Conservation (phyloP, 2,113 vertebrate species). For the Psilopogon haemacephalus region DNA sequence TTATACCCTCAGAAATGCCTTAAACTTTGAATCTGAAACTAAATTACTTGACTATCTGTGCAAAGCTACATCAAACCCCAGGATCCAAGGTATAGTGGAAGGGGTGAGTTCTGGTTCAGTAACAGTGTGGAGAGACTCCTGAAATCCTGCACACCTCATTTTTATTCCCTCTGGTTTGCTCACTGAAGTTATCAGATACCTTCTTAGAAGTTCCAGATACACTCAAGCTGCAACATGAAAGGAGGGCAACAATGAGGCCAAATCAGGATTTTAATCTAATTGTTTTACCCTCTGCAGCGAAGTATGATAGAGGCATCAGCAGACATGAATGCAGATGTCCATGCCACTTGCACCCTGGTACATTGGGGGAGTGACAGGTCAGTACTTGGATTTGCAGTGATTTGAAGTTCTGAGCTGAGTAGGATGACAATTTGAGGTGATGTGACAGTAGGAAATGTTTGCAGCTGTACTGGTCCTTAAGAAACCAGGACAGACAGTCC, state of each 20-base stretch:
- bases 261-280: constrained; percentile 1
- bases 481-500: no score
- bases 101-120: neutral
- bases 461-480: neutral
- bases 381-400: constrained; percentile 9
- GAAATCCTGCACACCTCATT: neutral
- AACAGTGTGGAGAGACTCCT: neutral
- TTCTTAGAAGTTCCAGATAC: neutral
- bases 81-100: neutral
- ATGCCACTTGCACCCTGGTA: constrained; percentile 33
- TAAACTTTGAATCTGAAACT: neutral
- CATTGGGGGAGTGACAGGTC: constrained; percentile 43
- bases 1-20: neutral
- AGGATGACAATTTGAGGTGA: constrained; percentile 36
- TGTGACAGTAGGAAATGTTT: constrained; percentile 18
- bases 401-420: constrained; percentile 51
- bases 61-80: neutral
- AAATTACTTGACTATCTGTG: neutral
- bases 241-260: neutral
- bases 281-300: neutral
- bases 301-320: neutral
- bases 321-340: constrained; percentile 54
- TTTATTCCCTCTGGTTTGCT: constrained; percentile 19
- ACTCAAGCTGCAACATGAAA: neutral
- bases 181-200: neutral